Conservation (phyloP, 2,888 invertebrate genomes). For the Nematopogon swammerdamellus region DNA sequence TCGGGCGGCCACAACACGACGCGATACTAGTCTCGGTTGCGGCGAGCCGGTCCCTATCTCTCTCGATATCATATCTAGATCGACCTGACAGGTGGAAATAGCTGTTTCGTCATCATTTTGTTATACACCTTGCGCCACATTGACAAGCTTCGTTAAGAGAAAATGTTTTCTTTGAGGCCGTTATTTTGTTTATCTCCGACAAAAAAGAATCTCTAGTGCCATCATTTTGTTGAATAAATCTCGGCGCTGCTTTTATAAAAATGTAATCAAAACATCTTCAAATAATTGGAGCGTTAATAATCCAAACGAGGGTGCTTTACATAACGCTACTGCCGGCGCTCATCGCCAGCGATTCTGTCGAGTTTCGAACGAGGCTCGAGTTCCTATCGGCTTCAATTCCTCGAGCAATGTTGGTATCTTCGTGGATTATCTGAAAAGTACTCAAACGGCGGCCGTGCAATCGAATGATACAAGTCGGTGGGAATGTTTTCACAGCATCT, state of each 20-base stretch:
- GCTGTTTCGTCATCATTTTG: background rate
- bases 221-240: background rate
- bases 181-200: too few relatives aligned
- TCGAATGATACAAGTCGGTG: background rate
- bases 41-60: background rate
- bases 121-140: too few relatives aligned
- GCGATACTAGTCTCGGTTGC: too few relatives aligned
- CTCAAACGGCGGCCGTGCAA: background rate
- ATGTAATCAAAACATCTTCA: background rate
- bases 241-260: background rate
- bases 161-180: too few relatives aligned
- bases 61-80: background rate
- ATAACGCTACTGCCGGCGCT: background rate
- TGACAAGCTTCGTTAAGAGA: too few relatives aligned
- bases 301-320: background rate
- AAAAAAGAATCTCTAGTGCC: too few relatives aligned
- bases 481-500: background rate
- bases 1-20: too few relatives aligned
- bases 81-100: background rate
- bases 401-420: background rate
- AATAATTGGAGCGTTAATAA: background rate
- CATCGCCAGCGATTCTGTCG: background rate
- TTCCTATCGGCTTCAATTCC: background rate
- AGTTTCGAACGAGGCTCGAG: background rate
- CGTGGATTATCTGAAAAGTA: background rate